Evolutionary conservation across 2,888 invertebrate species (phyloP), one percentile per base, ranked within the genome.

Genomic region (Amblyjoppa proteus): DNA sequence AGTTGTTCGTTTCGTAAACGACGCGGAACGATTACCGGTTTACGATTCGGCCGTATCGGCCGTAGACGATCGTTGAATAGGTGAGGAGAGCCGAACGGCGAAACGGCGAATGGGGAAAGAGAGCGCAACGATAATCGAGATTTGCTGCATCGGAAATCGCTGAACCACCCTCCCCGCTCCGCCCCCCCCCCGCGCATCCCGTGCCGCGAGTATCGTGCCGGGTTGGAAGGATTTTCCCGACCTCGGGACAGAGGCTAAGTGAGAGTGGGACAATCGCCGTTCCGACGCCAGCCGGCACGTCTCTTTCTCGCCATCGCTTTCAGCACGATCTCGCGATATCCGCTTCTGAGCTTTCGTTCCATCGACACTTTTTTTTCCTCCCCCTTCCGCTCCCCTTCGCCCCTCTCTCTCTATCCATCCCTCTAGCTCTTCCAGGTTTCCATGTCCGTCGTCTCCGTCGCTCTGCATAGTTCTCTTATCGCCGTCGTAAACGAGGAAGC

Each of bases 61-160:
- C 38, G 79, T 79, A 69, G 80, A 53, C 71, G 70, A 76, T 84
- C 84, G 84, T 84, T 84, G 76, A 84, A 84, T 56, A 66, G 64
- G 28, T 38, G 76, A 38, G 64, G 34, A 49, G 64, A 75, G 75
- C 66, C 51, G 51, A 51, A n/a, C 28, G 51, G 66, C 38, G 64
- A 66, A 75, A 20, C 31, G 28, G 34, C 58, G 69, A 56, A 16
- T 73, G 58, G 25, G 34, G 53, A 25, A 77, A 34, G 58, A 51
- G 49, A 45, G 58, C 38, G 45, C 66, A 84, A 66, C 71, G 84
- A 84, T 84, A 84, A 84, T 81, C 81, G 84, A 76, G 81, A 77
- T 76, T 81, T 58, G 81, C 68, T 68, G 81, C 84, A 84, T 77
- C 73, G 76, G 84, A 84, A 84, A 84, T 84, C 80, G 84, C 81